These are phyloP conservation scores for Nysson spinosus DNA, from an alignment of 2,888 invertebrate species.

Conservation along the genomic window DNA sequence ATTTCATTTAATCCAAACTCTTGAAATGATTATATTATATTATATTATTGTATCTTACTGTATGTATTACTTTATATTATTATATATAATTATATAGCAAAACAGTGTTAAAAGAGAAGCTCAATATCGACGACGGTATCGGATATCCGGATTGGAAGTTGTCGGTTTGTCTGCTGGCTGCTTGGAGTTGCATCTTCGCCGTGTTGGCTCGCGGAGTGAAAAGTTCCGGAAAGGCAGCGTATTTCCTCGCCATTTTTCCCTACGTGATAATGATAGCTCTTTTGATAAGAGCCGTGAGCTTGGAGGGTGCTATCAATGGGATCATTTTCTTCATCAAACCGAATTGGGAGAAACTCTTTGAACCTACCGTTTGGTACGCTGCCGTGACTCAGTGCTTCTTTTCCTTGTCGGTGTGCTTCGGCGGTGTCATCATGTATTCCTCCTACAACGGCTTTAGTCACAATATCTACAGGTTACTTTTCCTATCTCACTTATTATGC, in stretches of 20 bases:
- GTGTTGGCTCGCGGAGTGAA: slow-evolving; percentile 80
- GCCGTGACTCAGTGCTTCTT: slow-evolving; percentile 83
- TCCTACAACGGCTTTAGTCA: slow-evolving; percentile 81
- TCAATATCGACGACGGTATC: slow-evolving; percentile 79
- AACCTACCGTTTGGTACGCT: slow-evolving; percentile 82
- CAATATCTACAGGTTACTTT: slow-evolving; percentile 79
- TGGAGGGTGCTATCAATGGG: slow-evolving; percentile 82
- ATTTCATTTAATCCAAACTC: too few species aligned
- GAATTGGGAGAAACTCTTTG: slow-evolving; percentile 81
- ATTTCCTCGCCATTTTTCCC: slow-evolving; percentile 85
- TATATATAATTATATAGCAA: slow-evolving; percentile 70
- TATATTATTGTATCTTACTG: background rate
- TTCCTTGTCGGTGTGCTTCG: slow-evolving; percentile 81
- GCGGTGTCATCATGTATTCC: slow-evolving; percentile 81
- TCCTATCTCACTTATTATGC: too few species aligned
- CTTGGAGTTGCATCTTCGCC: slow-evolving; percentile 79
- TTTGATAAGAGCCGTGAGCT: slow-evolving; percentile 81
- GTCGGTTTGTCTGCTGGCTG: slow-evolving; percentile 78
- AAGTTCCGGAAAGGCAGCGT: slow-evolving; percentile 83
- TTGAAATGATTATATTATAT: background rate
- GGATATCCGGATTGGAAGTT: slow-evolving; percentile 80
- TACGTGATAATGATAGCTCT: slow-evolving; percentile 81
- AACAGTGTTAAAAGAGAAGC: slow-evolving; percentile 79
- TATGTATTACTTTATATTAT: background rate
- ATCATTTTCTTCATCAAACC: slow-evolving; percentile 83